phyloP scores from a whole-genome alignment of 2,797 vertebrate species.

The Micrastur ruficollis region DNA sequence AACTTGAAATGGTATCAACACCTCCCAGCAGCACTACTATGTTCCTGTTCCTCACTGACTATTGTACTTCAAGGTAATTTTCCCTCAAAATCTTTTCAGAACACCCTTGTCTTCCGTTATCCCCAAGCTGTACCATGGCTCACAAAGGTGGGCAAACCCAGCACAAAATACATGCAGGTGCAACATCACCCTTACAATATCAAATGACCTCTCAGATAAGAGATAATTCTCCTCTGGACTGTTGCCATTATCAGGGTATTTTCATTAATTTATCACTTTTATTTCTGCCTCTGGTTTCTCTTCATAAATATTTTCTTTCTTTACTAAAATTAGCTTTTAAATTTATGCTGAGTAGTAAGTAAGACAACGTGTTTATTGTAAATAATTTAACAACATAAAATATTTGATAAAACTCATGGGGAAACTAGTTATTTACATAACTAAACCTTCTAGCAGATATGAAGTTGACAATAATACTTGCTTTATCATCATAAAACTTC shows the following conservation, averaged over 20 bases:
- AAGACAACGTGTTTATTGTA: background rate
- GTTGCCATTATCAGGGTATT: background rate
- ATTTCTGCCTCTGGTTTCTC: background rate
- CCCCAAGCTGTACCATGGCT: background rate
- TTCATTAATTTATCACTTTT: conserved; percentile 29
- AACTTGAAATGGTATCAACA: background rate
- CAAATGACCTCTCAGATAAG: background rate
- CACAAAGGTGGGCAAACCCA: background rate
- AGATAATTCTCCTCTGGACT: background rate
- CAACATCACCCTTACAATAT: background rate
- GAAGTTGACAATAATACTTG: conserved; percentile 9
- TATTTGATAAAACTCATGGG: conserved; percentile 37
- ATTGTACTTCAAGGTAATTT: background rate
- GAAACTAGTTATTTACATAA: conserved; percentile 26
- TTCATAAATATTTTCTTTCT: conserved; percentile 53
- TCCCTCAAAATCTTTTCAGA: background rate
- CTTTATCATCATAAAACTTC: conserved; percentile 49
- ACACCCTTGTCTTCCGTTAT: background rate
- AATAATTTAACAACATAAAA: conserved; percentile 35
- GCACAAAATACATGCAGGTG: background rate
- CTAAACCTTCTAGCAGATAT: background rate
- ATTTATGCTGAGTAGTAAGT: conserved; percentile 41
- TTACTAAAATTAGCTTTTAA: conserved; percentile 19
- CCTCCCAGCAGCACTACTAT: background rate
- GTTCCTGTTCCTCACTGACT: background rate